Conservation (phyloP, 2,797 vertebrate species). For the Malacoctenus gilli region DNA sequence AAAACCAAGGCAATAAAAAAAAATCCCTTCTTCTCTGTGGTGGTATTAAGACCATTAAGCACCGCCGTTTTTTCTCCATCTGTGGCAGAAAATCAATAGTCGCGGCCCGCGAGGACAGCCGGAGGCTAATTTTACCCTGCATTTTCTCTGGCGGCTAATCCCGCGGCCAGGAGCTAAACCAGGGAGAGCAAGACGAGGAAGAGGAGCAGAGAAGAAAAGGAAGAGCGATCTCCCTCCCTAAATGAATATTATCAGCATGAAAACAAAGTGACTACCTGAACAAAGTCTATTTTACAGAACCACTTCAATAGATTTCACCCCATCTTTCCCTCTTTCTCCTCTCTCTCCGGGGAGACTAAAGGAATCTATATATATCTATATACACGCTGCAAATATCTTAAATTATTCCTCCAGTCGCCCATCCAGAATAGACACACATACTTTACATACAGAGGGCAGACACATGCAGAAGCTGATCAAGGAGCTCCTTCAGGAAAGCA, state of each 20-base stretch:
- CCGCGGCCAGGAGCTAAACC: conserved; percentile 73
- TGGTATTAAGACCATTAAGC: conserved; percentile 80
- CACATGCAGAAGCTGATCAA: conserved; percentile 24
- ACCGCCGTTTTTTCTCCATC: conserved; percentile 74
- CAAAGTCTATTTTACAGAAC: conserved; percentile 86
- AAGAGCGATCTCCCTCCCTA: conserved; percentile 66
- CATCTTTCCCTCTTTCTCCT: conserved; percentile 19
- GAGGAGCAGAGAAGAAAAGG: conserved; percentile 76
- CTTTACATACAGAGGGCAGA: conserved; percentile 5
- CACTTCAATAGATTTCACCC: conserved; percentile 78
- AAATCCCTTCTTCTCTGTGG: conserved; percentile 48
- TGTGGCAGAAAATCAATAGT: conserved; percentile 83
- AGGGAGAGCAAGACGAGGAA: conserved; percentile 65
- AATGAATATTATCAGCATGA: conserved; percentile 87
- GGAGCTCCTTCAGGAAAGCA: conserved; percentile 33
- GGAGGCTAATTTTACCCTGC: conserved; percentile 79
- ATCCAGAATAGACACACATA: conserved; percentile 17
- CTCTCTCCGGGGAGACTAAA: conserved; percentile 26
- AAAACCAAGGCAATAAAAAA: conserved; percentile 56
- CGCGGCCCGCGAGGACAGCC: conserved; percentile 68
- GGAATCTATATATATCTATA: conserved; percentile 48
- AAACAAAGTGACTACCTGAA: conserved; percentile 90
- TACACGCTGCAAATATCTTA: conserved; percentile 22
- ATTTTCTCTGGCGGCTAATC: conserved; percentile 83
- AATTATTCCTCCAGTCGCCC: conserved; percentile 8